phyloP scores from a whole-genome alignment of 2,113 vertebrate genomes.

The Pseudolaguvia tuberculata region DNA sequence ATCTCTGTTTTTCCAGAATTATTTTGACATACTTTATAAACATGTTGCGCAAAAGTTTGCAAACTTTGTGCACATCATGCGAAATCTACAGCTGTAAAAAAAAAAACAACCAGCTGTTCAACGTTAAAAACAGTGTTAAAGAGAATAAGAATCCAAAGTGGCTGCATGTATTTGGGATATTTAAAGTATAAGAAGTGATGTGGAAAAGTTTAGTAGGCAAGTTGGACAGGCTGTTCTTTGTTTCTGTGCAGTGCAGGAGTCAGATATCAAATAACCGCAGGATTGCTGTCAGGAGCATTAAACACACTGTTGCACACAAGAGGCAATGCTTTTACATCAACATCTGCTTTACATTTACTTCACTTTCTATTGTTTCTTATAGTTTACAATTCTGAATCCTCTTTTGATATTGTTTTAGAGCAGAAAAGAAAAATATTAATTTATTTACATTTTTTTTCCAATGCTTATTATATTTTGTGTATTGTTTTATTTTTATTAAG shows the following conservation, averaged over 20 bases:
- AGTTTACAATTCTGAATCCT: background rate
- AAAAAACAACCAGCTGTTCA: too few relatives aligned
- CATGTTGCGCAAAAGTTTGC: background rate
- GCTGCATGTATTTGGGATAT: background rate
- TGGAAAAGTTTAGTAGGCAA: background rate
- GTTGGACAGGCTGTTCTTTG: conserved; percentile 15
- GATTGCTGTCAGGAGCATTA: conserved; percentile 8
- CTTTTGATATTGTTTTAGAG: background rate
- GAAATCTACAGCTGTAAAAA: background rate
- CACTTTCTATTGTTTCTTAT: background rate
- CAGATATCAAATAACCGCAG: conserved; percentile 16
- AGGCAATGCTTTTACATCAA: background rate
- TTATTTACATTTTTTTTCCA: too few relatives aligned
- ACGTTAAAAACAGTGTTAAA: background rate
- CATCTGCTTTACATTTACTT: background rate
- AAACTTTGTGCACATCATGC: background rate
- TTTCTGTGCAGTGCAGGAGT: conserved; percentile 11
- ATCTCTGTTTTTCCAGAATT: background rate
- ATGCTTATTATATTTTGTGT: too few relatives aligned
- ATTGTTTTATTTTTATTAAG: background rate
- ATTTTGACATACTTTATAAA: background rate
- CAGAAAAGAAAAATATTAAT: background rate
- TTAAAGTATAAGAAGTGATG: background rate
- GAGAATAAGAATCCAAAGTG: background rate
- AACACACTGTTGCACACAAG: background rate